These are phyloP conservation scores for Elysia crispata DNA, from an alignment of 2,888 invertebrate genomes.

Conservation along the genomic window DNA sequence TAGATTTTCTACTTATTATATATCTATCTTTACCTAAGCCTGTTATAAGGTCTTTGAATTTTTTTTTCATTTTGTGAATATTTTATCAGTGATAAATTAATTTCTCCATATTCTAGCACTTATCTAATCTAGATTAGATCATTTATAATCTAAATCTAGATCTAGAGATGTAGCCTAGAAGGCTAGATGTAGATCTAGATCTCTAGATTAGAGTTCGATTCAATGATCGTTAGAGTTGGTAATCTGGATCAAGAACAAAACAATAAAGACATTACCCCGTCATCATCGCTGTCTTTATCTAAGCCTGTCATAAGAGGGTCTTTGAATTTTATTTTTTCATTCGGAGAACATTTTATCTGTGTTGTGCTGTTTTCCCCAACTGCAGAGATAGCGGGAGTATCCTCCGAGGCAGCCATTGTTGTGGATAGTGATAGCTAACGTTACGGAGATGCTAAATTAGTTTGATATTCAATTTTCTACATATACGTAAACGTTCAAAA, in stretches of 20 bases:
- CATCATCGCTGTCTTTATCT: constrained; percentile 69
- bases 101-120: too few species aligned
- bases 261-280: constrained; percentile 47
- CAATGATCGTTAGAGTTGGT: background rate
- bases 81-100: too few species aligned
- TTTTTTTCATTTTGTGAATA: background rate
- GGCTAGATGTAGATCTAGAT: background rate
- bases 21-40: too few species aligned
- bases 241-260: background rate
- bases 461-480: too few species aligned
- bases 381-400: constrained; percentile 42
- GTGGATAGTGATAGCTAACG: constrained; percentile 44
- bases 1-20: too few species aligned
- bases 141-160: too few species aligned
- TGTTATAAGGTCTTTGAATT: too few species aligned
- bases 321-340: constrained; percentile 64
- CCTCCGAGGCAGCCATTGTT: constrained; percentile 54
- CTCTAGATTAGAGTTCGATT: too few species aligned
- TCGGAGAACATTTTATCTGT: constrained; percentile 47
- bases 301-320: constrained; percentile 70
- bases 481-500: too few species aligned
- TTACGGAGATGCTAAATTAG: constrained; percentile 6
- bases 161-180: background rate
- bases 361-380: constrained; percentile 48
- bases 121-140: too few species aligned